Evolutionary conservation across 2,888 invertebrate genomes (phyloP).

Genomic region (Lasioglossum lativentre): DNA sequence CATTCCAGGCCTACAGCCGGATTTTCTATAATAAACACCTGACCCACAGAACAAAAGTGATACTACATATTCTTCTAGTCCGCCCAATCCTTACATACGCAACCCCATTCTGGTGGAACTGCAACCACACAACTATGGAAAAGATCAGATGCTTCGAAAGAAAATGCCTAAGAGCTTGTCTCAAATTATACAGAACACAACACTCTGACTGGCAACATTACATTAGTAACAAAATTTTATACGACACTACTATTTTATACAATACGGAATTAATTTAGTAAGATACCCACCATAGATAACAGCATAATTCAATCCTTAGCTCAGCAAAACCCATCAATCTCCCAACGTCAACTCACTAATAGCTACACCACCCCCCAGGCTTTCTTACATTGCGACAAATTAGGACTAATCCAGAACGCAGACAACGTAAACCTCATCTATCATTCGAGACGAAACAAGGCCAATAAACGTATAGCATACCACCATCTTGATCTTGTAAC

Average conservation of each 20-base stretch:
- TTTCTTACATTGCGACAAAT: neutral
- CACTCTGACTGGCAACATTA: neutral
- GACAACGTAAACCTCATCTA: neutral
- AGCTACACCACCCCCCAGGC: neutral
- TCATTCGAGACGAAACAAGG: neutral
- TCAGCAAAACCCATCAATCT: neutral
- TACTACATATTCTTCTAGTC: neutral
- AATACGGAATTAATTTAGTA: neutral
- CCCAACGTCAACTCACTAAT: neutral
- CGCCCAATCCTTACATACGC: neutral
- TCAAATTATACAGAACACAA: neutral
- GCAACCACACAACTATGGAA: neutral
- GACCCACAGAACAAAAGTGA: neutral
- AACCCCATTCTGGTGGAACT: neutral
- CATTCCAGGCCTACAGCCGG: too few relatives aligned
- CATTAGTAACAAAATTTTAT: neutral
- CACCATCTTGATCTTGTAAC: neutral
- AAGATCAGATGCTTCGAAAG: neutral
- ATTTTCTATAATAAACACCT: too few relatives aligned
- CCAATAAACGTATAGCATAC: neutral
- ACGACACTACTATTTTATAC: neutral
- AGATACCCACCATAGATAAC: neutral
- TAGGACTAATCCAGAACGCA: neutral
- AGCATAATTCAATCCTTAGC: neutral
- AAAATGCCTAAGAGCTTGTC: neutral